Conservation (phyloP, 1,140 invertebrate genomes). For the Ceratitis capitata region DNA sequence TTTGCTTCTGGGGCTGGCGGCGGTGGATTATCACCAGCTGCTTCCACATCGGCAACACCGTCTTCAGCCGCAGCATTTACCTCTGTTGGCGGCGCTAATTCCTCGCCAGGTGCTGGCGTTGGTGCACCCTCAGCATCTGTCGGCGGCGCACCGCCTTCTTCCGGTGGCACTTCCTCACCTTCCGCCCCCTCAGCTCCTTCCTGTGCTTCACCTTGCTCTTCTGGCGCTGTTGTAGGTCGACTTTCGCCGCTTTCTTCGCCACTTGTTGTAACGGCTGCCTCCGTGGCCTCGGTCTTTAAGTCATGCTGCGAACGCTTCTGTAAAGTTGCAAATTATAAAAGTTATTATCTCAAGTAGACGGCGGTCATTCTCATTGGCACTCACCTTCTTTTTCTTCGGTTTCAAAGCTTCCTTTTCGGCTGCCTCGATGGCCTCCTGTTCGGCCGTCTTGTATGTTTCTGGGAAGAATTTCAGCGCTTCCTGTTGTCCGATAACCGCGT, state of each 20-base stretch:
- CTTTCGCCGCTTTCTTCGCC: slow-evolving; percentile 59
- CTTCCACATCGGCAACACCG: slow-evolving; percentile 69
- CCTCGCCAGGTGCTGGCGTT: slow-evolving; percentile 68
- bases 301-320: background rate
- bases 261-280: slow-evolving; percentile 48
- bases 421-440: slow-evolving; percentile 47
- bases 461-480: slow-evolving; percentile 72
- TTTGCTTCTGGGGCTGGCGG: background rate
- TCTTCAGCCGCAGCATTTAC: slow-evolving; percentile 66
- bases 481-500: slow-evolving; percentile 69
- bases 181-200: background rate
- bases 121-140: slow-evolving; percentile 76
- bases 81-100: slow-evolving; percentile 63
- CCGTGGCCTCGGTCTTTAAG: background rate
- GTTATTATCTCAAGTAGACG: background rate
- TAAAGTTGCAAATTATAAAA: background rate
- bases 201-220: slow-evolving; percentile 16
- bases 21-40: slow-evolving; percentile 48
- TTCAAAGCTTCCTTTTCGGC: slow-evolving; percentile 16
- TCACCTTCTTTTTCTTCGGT: slow-evolving; percentile 22
- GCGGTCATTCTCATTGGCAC: too few species aligned
- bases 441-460: slow-evolving; percentile 67
- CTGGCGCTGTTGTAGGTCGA: slow-evolving; percentile 53
- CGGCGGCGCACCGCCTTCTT: slow-evolving; percentile 64
- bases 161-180: background rate